Evolutionary conservation across 2,797 vertebrate genomes (phyloP), one percentile per base, ranked within the genome.

Genomic region (Mormyrus proboscirostris): DNA sequence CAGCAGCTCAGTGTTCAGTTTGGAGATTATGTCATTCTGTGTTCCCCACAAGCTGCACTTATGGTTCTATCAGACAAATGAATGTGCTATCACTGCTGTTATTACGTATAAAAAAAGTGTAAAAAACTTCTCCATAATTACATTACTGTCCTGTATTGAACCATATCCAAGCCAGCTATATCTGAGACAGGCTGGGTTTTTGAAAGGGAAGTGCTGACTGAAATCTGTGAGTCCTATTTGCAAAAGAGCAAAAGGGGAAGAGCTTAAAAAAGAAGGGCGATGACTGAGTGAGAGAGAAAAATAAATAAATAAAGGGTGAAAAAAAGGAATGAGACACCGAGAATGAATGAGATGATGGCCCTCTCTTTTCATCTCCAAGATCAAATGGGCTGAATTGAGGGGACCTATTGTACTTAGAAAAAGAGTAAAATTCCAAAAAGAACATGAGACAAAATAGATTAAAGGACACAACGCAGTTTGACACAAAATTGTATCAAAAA

Each of bases 401-500:
- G 73, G 88, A 83, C 50, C 73, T 14, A 57, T 88, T 88, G 73
- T 83, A 50, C 8, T 2, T 49, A 79, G 88, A 53, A 44, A 57
- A 88, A 76, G 25, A 44, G 79, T 16, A 44, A 57, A 55, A 49
- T 65, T 4, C 55, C 10, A 51, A 59, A 33, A 87, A 53, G n/a
- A 3, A 10, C 8, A 49, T 25, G 22, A 69, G 44, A 47, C 76
- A 59, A 38, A 62, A 79, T 88, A 88, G 92, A 85, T 59, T 22
- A 79, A 89, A 88, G 92, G 90, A 93, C 90, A 91, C 25, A 19
- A 53, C 38, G 50, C 12, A 19, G 47, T 14, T 73, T 73, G 29
- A 73, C 65, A 51, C 25, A 57, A 84, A 85, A 51, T 50, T 47
- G 76, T n/a, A 82, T 47, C 38, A 41, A 38, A 79, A 79, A 7